Evolutionary conservation across 2,888 invertebrate species (phyloP), one percentile per base, ranked within the genome.

Genomic region (Panzeria rudis): DNA sequence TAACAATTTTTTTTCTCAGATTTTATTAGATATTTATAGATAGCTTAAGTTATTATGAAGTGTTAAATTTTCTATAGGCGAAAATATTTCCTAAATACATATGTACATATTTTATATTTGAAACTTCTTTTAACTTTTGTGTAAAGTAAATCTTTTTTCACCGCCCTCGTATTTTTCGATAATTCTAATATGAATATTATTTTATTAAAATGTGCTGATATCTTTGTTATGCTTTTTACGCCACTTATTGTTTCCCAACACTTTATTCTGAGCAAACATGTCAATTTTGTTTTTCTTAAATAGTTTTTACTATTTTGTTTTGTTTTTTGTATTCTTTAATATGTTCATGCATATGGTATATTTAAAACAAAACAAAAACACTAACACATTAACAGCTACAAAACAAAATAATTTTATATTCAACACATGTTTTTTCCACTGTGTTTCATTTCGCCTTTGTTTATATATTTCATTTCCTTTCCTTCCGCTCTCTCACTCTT

Each of bases 251-350:
- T 11, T 20, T 8, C 9, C 2, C 17, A 44, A 15, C 41, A 56
- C 17, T 47, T 59, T 13, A 56, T 71, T 20, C 25, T 17, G n/a
- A 44, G 41, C 7, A 47, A 20, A 44, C 9, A 13, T 47, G 29
- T 23, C 1, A 17, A 2, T 41, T 23, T 25, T 64, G 17, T 38
- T 73, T 32, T 23, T n/a, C 35, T 52, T 47, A 62, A 64, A 52
- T 44, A 56, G 54, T 56, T 72, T 81, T 83, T 52, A 68, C 78
- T 72, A 86, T 83, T 86, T 86, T 87, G 86, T 86, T 87, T 87
- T 87, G 85, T 84, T 84, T 83, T 71, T 15, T 38, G 76, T 13
- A 59, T 86, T 87, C 81, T 66, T 54, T 62, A 23, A 23, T 11
- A 32, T 35, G 17, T 54, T 3, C 15, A 13, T n/a, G 29, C n/a